phyloP scores from a whole-genome alignment of 1,140 invertebrate genomes.

The Brachionus rubens region DNA sequence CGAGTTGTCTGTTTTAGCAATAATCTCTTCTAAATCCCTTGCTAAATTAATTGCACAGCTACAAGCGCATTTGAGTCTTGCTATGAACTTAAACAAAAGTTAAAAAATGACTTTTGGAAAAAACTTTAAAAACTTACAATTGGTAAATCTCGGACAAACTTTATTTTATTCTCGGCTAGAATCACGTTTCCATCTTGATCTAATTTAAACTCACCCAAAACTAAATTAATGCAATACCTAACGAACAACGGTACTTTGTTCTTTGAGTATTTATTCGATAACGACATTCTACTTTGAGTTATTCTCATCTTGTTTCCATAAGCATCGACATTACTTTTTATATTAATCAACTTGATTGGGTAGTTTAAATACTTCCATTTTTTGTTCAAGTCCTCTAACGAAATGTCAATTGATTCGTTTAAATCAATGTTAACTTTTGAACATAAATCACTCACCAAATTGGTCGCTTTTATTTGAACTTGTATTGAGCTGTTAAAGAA shows the following conservation, averaged over 20 bases:
- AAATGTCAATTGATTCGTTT: slow-evolving; percentile 7
- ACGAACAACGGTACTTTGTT: slow-evolving; percentile 24
- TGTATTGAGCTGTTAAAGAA: slow-evolving; percentile 21
- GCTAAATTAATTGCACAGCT: slow-evolving; percentile 14
- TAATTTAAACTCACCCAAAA: slow-evolving; percentile 24
- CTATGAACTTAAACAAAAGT: slow-evolving; percentile 15
- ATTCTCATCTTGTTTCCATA: neutral
- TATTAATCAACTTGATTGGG: slow-evolving; percentile 23
- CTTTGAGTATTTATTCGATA: slow-evolving; percentile 12
- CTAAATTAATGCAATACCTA: slow-evolving; percentile 9
- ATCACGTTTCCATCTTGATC: neutral
- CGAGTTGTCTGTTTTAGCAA: neutral
- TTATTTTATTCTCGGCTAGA: neutral
- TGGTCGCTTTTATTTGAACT: slow-evolving; percentile 40
- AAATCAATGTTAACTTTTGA: neutral
- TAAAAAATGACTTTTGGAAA: neutral
- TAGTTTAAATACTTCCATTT: slow-evolving; percentile 28
- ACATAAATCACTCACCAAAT: slow-evolving; percentile 20
- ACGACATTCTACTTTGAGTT: neutral
- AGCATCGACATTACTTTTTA: slow-evolving; percentile 14
- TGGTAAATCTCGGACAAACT: slow-evolving; percentile 39
- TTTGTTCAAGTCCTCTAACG: slow-evolving; percentile 4
- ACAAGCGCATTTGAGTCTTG: slow-evolving; percentile 4
- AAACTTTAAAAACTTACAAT: neutral
- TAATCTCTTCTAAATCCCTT: slow-evolving; percentile 11